Base-by-base conservation (phyloP, 2,113 vertebrate species). In the Athene cunicularia region DNA sequence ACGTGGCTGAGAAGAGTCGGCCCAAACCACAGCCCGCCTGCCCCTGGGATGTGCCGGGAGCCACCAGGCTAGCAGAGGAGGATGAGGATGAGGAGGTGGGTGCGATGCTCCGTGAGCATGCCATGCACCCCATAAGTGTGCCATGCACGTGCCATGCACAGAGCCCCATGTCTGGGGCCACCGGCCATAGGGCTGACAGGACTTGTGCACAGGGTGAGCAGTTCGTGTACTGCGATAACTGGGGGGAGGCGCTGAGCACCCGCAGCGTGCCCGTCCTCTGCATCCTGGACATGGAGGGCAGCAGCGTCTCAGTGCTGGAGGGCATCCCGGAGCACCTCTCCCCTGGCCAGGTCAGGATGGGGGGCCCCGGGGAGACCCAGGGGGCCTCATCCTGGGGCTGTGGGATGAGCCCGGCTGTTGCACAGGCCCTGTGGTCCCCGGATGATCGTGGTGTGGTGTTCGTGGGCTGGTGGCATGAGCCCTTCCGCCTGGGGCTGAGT, bases 401-500 rank as follows among this genome's bases (percentile, higher is more conserved):
- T 50, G 73, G 50, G 7, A 12, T 2, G 1, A 96, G 24, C 41
- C 67, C 4, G 3, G 18, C 63, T 95, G 53, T 91, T 14, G 4
- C 62, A 10, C 94, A 99, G 99, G 99, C 99, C 39, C 99, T 99
- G 97, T 99, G 99, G 99, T 98, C 99, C 52, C 99, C 98, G 2
- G 98, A 97, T 59, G 99, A 99, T 93, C 97, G 95, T 0, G 99
- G 99, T 1, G 98, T 99, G 93, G 98, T 99, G 82, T 99, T 99
- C 7, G 98, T 99, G 30, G 99, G 99, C 83, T 99, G 99, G 99
- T 99, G 98, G 98, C 99, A 99, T 1, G 98, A 99, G 60, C 99
- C 99, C 18, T 99, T 99, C 97, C 98, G 98, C 96, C 97, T 99
- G 79, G 99, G 99, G 39, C 97, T 99, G 50, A 98, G 94, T 8